These are phyloP conservation scores for Rhinopomastus cyanomelas DNA, from an alignment of 2,113 vertebrate genomes.

Conservation along the genomic window DNA sequence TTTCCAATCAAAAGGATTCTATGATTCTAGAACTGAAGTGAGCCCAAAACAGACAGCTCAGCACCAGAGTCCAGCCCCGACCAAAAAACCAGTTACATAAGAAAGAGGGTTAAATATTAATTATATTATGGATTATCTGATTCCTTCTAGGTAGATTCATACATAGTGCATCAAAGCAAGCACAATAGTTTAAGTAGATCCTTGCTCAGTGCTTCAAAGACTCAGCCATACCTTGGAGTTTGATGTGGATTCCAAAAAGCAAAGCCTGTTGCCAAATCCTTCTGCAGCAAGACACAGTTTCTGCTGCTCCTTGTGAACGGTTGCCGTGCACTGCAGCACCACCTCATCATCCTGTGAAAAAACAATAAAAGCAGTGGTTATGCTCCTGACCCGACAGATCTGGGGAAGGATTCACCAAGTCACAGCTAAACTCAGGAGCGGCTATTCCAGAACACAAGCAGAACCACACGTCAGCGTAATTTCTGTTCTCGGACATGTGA, in stretches of 20 bases:
- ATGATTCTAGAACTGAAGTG: not conserved
- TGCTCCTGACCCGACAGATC: not conserved
- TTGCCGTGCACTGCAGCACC: slow-evolving; percentile 92
- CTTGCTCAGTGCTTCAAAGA: not conserved
- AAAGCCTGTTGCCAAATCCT: slow-evolving; percentile 96
- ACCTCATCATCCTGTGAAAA: slow-evolving; percentile 90
- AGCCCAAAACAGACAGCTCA: not conserved
- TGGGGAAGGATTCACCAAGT: not conserved
- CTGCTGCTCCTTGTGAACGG: slow-evolving; percentile 91
- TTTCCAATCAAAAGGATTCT: too few species aligned
- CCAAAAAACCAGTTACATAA: not conserved
- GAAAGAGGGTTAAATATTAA: not conserved
- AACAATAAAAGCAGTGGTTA: not conserved
- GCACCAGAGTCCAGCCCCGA: not conserved
- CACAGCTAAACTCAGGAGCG: not conserved
- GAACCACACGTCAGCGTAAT: not conserved
- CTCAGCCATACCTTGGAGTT: slow-evolving; percentile 88
- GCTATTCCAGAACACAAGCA: not conserved
- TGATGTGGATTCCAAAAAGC: slow-evolving; percentile 95
- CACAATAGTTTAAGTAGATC: not conserved
- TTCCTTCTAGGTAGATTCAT: not conserved
- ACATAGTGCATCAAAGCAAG: not conserved
- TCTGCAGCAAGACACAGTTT: slow-evolving; percentile 95
- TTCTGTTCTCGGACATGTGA: not conserved
- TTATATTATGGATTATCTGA: not conserved